Conservation (phyloP, 2,888 invertebrate species). For the Trisateles emortualis region DNA sequence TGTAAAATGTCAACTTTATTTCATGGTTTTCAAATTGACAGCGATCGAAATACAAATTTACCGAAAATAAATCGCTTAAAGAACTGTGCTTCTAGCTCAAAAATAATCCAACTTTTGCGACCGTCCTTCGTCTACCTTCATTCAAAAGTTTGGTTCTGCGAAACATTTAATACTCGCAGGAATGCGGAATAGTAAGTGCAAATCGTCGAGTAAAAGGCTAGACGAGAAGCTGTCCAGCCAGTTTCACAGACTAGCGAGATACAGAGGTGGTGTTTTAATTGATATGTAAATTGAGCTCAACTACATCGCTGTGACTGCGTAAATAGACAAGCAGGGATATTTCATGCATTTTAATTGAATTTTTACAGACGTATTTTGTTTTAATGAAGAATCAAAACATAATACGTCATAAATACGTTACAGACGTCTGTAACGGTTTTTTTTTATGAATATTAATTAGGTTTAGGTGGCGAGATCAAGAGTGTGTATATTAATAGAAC, state of each 20-base stretch:
- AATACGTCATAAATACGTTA: too few relatives aligned
- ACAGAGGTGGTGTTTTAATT: slow-evolving; percentile 43
- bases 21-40: too few relatives aligned
- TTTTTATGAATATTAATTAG: too few relatives aligned
- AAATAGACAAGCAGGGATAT: slow-evolving; percentile 1
- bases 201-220: slow-evolving; percentile 65
- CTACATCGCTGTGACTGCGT: slow-evolving; percentile 29
- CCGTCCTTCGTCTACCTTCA: background rate
- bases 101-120: too few relatives aligned
- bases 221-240: slow-evolving; percentile 50
- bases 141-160: slow-evolving; percentile 44
- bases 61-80: too few relatives aligned
- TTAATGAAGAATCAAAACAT: background rate
- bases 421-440: too few relatives aligned
- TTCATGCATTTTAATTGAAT: background rate
- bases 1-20: too few relatives aligned
- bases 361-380: background rate
- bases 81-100: too few relatives aligned
- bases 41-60: too few relatives aligned
- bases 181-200: slow-evolving; percentile 73
- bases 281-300: slow-evolving; percentile 43
- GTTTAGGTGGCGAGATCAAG: too few relatives aligned
- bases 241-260: slow-evolving; percentile 27
- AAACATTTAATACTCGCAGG: slow-evolving; percentile 47
- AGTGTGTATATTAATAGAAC: too few relatives aligned